Evolutionary conservation across 2,113 vertebrate species (phyloP), one percentile per base, ranked within the genome.

Genomic region (Lichenostomus cassidix): DNA sequence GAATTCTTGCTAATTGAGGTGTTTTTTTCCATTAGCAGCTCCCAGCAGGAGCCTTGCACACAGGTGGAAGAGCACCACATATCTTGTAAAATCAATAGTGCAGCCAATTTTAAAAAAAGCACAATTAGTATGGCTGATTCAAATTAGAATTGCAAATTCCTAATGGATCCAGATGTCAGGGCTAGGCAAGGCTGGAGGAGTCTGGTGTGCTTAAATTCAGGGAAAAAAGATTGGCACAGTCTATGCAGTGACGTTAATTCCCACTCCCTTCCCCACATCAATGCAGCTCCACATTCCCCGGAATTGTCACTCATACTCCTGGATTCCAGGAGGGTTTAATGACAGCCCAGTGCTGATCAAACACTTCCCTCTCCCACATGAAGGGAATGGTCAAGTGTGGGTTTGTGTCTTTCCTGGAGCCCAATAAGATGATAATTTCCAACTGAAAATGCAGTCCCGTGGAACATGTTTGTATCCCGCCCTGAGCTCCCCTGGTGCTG

Each of bases 1-100:
- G 95, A 95, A 97, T 96, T 96, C 82, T 96, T 92, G 79, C 87
- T 96, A 97, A 97, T 92, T 96, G 93, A 90, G 85, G 76, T 86
- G 47, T 4, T 82, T 95, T 94, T 94, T 95, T 80, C 42, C 93
- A 93, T 96, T 95, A 95, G 75, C 78, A 92, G 84, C 59, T 94
- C 93, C 79, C 92, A 95, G 93, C 84, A 97, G 93, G 90, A 95
- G 67, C 78, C 55, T 67, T 79, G 70, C 68, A 73, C 58, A 63
- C 78, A 95, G 95, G 93, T 95, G 79, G 94, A 85, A 88, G 64
- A 96, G 85, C 90, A 93, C 67, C 79, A 81, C 3, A 0, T 67
- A 80, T 28, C 93, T 91, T 91, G 71, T 86, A 94, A 95, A 96
- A 96, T 95, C 94, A 93, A 97, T 94, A 95, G 59, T 77, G 60